These are phyloP conservation scores for Trichomycterus rosablanca DNA, from an alignment of 2,113 vertebrate species.

Conservation along the genomic window DNA sequence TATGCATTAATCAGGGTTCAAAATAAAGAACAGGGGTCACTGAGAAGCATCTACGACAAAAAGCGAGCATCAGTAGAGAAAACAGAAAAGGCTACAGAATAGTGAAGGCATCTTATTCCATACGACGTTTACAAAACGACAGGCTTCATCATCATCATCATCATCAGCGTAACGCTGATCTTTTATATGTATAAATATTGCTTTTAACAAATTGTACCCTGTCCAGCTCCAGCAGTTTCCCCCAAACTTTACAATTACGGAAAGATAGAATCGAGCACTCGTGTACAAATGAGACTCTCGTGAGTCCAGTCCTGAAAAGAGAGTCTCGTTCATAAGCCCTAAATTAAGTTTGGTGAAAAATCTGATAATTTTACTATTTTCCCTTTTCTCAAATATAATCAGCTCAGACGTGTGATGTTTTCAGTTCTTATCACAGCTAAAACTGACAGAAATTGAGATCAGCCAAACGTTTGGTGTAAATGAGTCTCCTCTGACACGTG, in stretches of 20 bases:
- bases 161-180: conserved; percentile 17
- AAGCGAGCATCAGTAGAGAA: conserved; percentile 41
- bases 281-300: not conserved
- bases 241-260: conserved; percentile 32
- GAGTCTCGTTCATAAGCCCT: no score
- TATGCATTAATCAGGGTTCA: no score
- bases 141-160: conserved; percentile 22
- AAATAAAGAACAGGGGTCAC: conserved; percentile 29
- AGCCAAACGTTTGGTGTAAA: no score
- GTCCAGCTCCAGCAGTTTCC: conserved; percentile 24
- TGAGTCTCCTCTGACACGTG: no score
- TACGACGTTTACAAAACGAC: conserved; percentile 21
- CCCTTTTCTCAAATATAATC: no score
- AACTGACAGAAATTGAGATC: no score
- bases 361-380: no score
- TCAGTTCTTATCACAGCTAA: no score
- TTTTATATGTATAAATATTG: conserved; percentile 46
- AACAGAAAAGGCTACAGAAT: conserved; percentile 48
- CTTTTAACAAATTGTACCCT: conserved; percentile 50
- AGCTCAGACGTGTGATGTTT: no score
- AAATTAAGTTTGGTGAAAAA: no score
- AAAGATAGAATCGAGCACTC: not conserved
- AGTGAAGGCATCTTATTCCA: conserved; percentile 48
- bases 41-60: conserved; percentile 46
- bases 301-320: not conserved